Percentiles rank a stretch among this genome's conserved stretches.
These are phyloP conservation scores for Falco berigora DNA, from an alignment of 2,797 vertebrate species.

Conservation along the genomic window DNA sequence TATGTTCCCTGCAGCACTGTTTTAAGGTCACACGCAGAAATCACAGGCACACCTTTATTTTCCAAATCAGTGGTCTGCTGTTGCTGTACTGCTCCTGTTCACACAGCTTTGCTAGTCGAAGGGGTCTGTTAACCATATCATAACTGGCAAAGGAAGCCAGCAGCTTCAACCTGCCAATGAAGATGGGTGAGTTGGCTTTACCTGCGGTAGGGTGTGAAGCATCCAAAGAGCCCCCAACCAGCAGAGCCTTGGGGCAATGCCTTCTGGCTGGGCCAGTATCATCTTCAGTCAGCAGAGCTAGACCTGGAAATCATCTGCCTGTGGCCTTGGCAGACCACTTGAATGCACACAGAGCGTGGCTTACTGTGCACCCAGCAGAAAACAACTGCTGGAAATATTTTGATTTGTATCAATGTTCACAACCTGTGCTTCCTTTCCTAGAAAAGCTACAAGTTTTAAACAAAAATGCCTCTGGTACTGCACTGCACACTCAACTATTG, in stretches of 20 bases:
- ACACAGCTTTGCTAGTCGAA: neutral
- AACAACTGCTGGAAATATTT: neutral
- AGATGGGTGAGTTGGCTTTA: neutral
- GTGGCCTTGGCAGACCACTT: neutral
- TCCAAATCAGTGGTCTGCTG: neutral
- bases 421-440: neutral
- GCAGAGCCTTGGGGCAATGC: neutral
- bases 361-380: neutral
- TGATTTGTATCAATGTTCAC: neutral
- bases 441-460: neutral
- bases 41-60: too few relatives aligned
- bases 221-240: neutral
- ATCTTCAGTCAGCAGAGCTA: neutral
- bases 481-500: neutral
- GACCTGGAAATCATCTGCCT: neutral
- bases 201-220: neutral
- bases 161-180: accelerated
- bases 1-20: neutral
- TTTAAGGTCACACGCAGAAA: too few relatives aligned
- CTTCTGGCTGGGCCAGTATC: neutral
- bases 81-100: neutral
- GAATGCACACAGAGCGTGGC: neutral
- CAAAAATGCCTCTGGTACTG: neutral
- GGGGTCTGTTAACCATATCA: neutral
- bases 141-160: neutral